Conservation (phyloP, 2,888 invertebrate genomes). For the Cheilosia soror region DNA sequence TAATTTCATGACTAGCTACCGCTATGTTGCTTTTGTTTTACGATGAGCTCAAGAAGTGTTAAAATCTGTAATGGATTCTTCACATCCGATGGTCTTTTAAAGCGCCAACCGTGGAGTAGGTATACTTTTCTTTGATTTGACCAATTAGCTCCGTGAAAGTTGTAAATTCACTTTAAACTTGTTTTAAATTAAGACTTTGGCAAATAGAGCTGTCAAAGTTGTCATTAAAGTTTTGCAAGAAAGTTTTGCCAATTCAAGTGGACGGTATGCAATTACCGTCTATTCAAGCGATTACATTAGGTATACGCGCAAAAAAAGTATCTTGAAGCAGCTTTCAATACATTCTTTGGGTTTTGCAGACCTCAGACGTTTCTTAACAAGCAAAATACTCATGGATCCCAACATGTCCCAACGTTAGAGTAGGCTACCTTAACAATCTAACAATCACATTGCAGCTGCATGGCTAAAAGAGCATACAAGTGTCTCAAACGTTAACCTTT, state of each 20-base stretch:
- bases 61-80: background rate
- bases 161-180: background rate
- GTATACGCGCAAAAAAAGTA: no score
- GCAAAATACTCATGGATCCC: no score
- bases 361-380: no score
- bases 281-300: no score
- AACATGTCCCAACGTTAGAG: no score
- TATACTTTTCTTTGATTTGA: background rate
- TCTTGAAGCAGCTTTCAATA: no score
- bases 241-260: no score
- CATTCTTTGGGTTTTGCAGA: no score
- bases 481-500: background rate
- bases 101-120: background rate
- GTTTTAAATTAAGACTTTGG: background rate
- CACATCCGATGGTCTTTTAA: background rate
- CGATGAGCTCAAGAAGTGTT: background rate
- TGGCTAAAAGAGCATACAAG: background rate
- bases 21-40: background rate
- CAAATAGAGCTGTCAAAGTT: background rate
- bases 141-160: background rate
- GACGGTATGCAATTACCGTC: no score
- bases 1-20: background rate
- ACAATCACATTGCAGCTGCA: slow-evolving; percentile 8
- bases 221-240: background rate
- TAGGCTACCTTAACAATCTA: no score